phyloP scores from a whole-genome alignment of 2,888 invertebrate genomes.

The Scelioninae gen. 2 region DNA sequence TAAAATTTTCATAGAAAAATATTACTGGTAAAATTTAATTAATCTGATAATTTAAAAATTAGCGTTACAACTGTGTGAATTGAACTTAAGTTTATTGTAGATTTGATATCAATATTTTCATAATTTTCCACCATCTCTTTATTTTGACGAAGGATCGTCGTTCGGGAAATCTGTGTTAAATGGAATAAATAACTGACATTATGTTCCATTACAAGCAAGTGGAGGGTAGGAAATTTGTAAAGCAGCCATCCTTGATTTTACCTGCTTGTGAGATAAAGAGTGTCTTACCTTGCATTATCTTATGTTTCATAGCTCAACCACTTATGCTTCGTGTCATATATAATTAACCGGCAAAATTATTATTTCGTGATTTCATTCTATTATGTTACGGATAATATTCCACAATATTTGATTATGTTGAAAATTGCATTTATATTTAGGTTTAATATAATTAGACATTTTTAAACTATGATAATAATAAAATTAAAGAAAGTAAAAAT shows the following conservation, averaged over 20 bases:
- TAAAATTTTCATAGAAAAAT: no score
- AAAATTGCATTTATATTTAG: no score
- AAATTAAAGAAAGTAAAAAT: background rate
- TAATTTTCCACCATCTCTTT: no score
- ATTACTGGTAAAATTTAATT: no score
- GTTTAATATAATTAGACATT: no score
- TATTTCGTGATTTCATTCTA: constrained; percentile 29
- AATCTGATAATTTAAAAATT: no score
- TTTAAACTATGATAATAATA: no score
- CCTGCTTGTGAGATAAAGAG: constrained; percentile 67
- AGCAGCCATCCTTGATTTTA: constrained; percentile 57
- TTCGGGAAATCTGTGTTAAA: constrained; percentile 63
- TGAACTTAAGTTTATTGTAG: no score
- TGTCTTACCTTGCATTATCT: constrained; percentile 66
- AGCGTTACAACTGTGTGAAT: no score
- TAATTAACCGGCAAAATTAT: constrained; percentile 61
- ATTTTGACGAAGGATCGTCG: constrained; percentile 26
- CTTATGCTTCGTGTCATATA: constrained; percentile 60
- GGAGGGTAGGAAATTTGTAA: constrained; percentile 67
- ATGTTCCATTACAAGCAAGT: constrained; percentile 64
- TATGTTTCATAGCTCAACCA: constrained; percentile 59
- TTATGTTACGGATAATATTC: background rate
- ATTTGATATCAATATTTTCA: no score
- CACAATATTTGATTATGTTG: constrained; percentile 5
- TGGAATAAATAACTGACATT: constrained; percentile 69